phyloP scores from a whole-genome alignment of 1,140 invertebrate genomes.

The Trichomalopsis sarcophagae region DNA sequence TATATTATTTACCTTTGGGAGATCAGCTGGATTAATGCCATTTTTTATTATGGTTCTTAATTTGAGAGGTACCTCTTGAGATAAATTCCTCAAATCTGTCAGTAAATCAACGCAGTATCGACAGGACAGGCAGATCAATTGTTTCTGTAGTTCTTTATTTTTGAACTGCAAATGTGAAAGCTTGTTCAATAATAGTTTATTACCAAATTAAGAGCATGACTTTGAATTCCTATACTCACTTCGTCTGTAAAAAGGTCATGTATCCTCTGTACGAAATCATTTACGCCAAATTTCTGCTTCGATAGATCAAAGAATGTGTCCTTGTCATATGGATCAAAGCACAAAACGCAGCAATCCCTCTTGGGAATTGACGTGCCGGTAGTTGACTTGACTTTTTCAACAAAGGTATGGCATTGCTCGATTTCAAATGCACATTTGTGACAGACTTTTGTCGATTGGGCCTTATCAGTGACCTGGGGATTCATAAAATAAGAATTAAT shows the following conservation, averaged over 20 bases:
- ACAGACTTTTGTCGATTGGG: constrained; percentile 65
- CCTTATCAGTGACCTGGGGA: constrained; percentile 57
- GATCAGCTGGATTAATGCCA: constrained; percentile 53
- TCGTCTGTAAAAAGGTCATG: constrained; percentile 61
- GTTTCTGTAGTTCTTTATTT: constrained; percentile 38
- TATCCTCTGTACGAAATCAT: constrained; percentile 60
- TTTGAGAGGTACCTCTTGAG: constrained; percentile 56
- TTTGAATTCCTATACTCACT: constrained; percentile 59
- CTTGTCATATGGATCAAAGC: constrained; percentile 57
- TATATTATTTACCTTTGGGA: constrained; percentile 63
- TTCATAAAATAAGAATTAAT: neutral
- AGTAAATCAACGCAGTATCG: constrained; percentile 70
- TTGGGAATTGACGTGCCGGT: constrained; percentile 13
- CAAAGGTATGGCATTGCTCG: constrained; percentile 67
- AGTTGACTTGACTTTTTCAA: constrained; percentile 63
- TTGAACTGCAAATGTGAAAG: constrained; percentile 56
- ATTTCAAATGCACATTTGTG: constrained; percentile 72
- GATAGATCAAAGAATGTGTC: constrained; percentile 64
- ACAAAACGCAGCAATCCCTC: constrained; percentile 61
- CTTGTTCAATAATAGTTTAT: neutral
- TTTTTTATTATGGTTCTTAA: constrained; percentile 54
- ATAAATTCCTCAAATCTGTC: constrained; percentile 65
- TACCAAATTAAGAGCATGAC: neutral
- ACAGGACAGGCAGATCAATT: constrained; percentile 67
- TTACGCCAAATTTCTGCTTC: constrained; percentile 56